These are phyloP conservation scores for Dynastes hyllus DNA, from an alignment of 2,888 invertebrate genomes.

Conservation along the genomic window DNA sequence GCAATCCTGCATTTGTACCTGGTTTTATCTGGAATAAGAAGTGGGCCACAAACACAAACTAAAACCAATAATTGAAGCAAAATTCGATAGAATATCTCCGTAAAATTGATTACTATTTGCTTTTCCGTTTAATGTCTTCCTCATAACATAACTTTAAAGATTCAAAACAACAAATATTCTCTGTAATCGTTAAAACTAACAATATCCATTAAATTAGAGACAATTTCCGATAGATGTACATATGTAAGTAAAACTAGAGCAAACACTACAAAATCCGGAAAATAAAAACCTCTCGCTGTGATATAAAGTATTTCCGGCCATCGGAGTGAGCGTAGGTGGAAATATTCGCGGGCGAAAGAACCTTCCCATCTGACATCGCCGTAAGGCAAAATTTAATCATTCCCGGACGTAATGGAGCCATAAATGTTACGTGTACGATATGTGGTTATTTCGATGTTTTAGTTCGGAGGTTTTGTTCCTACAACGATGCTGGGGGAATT, in stretches of 20 bases:
- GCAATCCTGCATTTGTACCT: too few species aligned
- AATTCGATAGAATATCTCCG: too few species aligned
- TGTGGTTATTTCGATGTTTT: slow-evolving; percentile 1
- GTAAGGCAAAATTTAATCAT: slow-evolving; percentile 4
- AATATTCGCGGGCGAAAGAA: not conserved
- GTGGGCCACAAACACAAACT: too few species aligned
- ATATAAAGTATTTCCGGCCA: not conserved
- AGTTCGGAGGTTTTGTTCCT: not conserved
- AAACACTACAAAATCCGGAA: not conserved
- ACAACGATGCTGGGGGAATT: not conserved
- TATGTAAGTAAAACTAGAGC: not conserved
- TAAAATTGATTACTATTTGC: too few species aligned
- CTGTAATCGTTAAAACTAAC: too few species aligned
- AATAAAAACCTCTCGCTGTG: not conserved
- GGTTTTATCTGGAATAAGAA: too few species aligned
- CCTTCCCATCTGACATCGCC: not conserved
- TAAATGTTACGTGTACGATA: slow-evolving; percentile 1
- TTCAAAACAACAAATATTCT: too few species aligned
- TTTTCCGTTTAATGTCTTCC: too few species aligned
- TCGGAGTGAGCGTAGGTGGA: not conserved
- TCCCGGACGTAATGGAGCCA: not conserved
- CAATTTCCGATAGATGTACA: not conserved
- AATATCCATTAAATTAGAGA: too few species aligned
- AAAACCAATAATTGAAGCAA: too few species aligned
- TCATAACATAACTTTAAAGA: too few species aligned